Evolutionary conservation across 2,113 vertebrate genomes (phyloP), one percentile per base, ranked within the genome.

Genomic region (Speoplatyrhinus poulsoni): DNA sequence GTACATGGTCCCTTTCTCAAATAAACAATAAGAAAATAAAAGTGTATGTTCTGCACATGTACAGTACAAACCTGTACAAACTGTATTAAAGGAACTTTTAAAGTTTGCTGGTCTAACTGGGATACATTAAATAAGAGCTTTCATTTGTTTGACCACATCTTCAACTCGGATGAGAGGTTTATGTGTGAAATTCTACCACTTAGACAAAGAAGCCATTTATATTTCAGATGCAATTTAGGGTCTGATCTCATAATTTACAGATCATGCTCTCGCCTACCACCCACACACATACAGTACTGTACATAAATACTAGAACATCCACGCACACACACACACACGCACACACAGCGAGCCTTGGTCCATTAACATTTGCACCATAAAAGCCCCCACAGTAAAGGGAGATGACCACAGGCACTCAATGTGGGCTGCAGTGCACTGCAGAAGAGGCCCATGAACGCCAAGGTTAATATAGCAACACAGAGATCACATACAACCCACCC

Each of bases 321-420:
- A 56, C n/a, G 9, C 10, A 46, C 52, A 15, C 6, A 26, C 11
- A 26, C 17, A 19, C 62, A 15, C 47, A 11, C 17, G 1, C 12
- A 26, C 0, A 15, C 3, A 0, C n/a, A 49, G 26, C 46, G 55
- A 79, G 61, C 66, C 47, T 75, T 75, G 80, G 62, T 6, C 13
- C 73, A 83, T 76, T 77, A 81, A 81, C 56, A 82, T 85, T 65
- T n/a, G n/a, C 53, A 62, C 50, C 58, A 62, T 84, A 75, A 83
- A 79, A 82, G 76, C 79, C 79, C 78, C 67, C 66, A 83, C 72
- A 82, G 57, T 77, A 87, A 82, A 80, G 67, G 70, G 57, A 72
- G 76, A 50, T 47, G 63, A 53, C 88, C 85, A 84, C 76, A 90
- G 64, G 72, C 53, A 26, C 55, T 80, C 60, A 59, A 26, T 65